Conservation (phyloP, 2,113 vertebrate genomes). For the Arothron firmamentum region DNA sequence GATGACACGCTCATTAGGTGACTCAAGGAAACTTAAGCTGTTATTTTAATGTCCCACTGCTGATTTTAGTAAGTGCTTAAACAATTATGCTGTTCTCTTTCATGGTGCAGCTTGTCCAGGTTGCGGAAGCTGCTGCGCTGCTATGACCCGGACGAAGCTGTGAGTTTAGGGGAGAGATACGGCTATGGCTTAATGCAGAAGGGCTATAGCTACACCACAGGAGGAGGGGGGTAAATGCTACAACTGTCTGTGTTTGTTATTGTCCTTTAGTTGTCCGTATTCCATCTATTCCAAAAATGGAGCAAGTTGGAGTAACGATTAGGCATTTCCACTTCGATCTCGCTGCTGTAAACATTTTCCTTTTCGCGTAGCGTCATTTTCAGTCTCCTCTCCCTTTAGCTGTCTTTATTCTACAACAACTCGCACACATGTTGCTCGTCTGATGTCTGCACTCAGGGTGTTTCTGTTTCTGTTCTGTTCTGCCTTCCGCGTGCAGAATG, state of each 20-base stretch:
- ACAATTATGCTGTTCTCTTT: neutral
- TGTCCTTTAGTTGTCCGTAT: too few species aligned
- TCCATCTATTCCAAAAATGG: too few species aligned
- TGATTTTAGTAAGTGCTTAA: neutral
- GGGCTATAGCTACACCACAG: constrained; percentile 91
- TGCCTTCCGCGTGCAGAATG: constrained; percentile 75
- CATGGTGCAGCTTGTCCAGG: constrained; percentile 77
- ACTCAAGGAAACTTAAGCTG: neutral
- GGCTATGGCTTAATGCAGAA: constrained; percentile 82
- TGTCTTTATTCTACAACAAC: too few species aligned
- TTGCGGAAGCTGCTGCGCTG: constrained; percentile 83
- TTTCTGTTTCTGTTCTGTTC: neutral
- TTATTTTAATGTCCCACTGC: too few species aligned
- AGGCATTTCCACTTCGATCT: too few species aligned
- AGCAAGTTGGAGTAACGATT: too few species aligned
- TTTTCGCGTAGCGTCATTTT: too few species aligned
- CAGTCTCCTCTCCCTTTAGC: too few species aligned
- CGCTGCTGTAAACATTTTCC: too few species aligned
- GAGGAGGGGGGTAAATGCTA: constrained; percentile 85
- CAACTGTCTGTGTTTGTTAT: neutral
- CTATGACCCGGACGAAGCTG: constrained; percentile 79
- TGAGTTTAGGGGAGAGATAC: constrained; percentile 87
- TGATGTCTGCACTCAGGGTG: neutral
- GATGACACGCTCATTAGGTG: constrained; percentile 74
- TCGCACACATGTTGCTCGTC: too few species aligned